Percentiles rank a stretch among this genome's conserved stretches.
These are phyloP conservation scores for Microplitis demolitor DNA, from an alignment of 1,140 invertebrate species.

Conservation along the genomic window DNA sequence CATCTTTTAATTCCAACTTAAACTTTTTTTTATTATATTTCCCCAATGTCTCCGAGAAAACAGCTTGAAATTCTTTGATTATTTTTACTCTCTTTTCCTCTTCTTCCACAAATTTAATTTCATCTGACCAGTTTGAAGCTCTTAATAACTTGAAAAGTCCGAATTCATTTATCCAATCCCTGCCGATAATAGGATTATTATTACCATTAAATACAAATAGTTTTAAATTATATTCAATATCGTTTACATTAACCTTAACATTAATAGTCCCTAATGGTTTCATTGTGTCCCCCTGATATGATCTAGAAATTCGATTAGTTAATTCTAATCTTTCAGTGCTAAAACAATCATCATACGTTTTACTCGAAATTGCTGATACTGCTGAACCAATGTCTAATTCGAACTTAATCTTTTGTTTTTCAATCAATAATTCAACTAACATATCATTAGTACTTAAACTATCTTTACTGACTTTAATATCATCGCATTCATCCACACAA, in stretches of 20 bases:
- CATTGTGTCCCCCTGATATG: conserved; percentile 9
- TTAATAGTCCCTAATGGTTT: conserved; percentile 10
- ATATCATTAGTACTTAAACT: conserved; percentile 11
- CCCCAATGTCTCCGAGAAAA: conserved; percentile 14
- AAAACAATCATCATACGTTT: background rate
- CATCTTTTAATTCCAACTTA: conserved; percentile 17
- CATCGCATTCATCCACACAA: background rate
- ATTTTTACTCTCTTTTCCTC: background rate
- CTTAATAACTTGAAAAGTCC: background rate
- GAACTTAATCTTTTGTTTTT: conserved; percentile 5
- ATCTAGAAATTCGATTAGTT: conserved; percentile 12
- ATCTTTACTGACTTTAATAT: background rate
- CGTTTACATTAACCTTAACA: background rate
- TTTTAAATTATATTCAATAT: background rate
- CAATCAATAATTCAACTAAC: background rate
- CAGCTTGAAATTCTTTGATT: background rate
- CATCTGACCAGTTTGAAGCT: background rate
- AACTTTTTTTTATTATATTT: conserved; percentile 19
- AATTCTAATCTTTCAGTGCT: background rate
- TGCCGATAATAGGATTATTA: conserved; percentile 14
- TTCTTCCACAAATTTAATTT: conserved; percentile 8
- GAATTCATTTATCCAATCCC: conserved; percentile 11
- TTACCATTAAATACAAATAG: conserved; percentile 18
- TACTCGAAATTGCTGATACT: conserved; percentile 14
- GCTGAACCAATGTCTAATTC: conserved; percentile 21